Evolutionary conservation across 2,888 invertebrate species (phyloP).

Genomic region (Leptinotarsa juncta): DNA sequence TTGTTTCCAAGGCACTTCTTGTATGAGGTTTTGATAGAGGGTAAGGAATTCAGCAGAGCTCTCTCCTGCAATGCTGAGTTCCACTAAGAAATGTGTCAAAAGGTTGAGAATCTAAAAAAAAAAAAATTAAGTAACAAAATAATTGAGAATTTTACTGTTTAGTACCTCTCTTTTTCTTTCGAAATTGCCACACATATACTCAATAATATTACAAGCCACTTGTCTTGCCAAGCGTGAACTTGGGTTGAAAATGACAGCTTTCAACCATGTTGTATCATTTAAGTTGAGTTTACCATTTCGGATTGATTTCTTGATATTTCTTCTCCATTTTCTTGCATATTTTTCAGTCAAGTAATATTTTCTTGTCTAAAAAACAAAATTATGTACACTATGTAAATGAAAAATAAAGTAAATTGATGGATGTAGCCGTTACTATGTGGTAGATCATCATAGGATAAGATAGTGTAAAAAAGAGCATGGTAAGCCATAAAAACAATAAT

Average conservation of each 20-base stretch:
- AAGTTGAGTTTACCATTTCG: slow-evolving; percentile 71
- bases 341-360: slow-evolving; percentile 78
- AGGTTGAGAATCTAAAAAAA: slow-evolving; percentile 77
- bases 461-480: too few relatives aligned
- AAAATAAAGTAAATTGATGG: background rate
- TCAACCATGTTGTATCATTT: slow-evolving; percentile 85
- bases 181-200: slow-evolving; percentile 79
- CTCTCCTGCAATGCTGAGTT: slow-evolving; percentile 89
- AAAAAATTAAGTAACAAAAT: too few relatives aligned
- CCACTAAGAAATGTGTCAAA: slow-evolving; percentile 87
- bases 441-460: background rate
- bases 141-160: too few relatives aligned
- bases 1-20: slow-evolving; percentile 92
- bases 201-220: slow-evolving; percentile 89
- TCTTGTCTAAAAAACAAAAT: slow-evolving; percentile 50
- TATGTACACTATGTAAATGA: background rate
- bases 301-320: slow-evolving; percentile 52
- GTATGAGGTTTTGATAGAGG: slow-evolving; percentile 86
- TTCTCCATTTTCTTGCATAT: slow-evolving; percentile 78
- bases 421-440: too few relatives aligned
- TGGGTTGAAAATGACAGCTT: slow-evolving; percentile 91
- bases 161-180: slow-evolving; percentile 73
- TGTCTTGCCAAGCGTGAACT: slow-evolving; percentile 90
- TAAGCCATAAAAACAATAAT: too few relatives aligned
- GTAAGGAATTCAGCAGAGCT: slow-evolving; percentile 91